Base-by-base conservation (phyloP, 2,113 vertebrate genomes). In the Hippocampus comes region DNA sequence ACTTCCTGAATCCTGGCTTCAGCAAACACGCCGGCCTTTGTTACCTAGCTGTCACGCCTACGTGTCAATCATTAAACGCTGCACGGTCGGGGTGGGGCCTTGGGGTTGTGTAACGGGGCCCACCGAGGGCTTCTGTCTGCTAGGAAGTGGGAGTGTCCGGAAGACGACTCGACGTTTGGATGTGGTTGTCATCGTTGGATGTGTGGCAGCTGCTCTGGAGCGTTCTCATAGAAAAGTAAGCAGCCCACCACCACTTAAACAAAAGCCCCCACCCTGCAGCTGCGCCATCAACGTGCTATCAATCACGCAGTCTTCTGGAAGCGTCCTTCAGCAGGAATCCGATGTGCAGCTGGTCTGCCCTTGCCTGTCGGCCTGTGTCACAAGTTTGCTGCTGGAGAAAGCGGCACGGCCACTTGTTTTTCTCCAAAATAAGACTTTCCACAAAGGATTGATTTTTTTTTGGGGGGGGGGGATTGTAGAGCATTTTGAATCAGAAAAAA, bases 11-110 rank as follows among this genome's bases (percentile, higher is more conserved):
- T 38, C 34, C 34, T 5, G 5, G 34, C 34, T 38, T 38, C 56
- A 59, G 56, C 59, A 60, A 60, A 66, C n/a, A 66, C 14, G 64
- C n/a, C 21, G 14, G 64, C n/a, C 64, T 48, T 25, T 66, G 64
- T 66, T 25, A 11, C 11, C 21, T 6, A 5, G 41, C 63, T n/a
- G 41, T 64, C 63, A 43, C 63, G n/a, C 63, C 21, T 11, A n/a
- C 38, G 23, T 17, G 64, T 27, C 64, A 46, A 25, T 66, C 64
- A 48, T 25, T 66, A 48, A 66, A 15, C 23, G 10, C n/a, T 4
- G 23, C 5, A 1, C 23, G 11, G 56, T 4, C 56, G 2, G n/a
- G n/a, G 21, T 3, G n/a, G 23, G 56, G n/a, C 1, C 0, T 9
- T 9, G 53, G 21, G 20, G 8, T 21, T 20, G 9, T 17, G 12